Evolutionary conservation across 2,113 vertebrate genomes (phyloP).

Genomic region (Sporophila hypoxantha): DNA sequence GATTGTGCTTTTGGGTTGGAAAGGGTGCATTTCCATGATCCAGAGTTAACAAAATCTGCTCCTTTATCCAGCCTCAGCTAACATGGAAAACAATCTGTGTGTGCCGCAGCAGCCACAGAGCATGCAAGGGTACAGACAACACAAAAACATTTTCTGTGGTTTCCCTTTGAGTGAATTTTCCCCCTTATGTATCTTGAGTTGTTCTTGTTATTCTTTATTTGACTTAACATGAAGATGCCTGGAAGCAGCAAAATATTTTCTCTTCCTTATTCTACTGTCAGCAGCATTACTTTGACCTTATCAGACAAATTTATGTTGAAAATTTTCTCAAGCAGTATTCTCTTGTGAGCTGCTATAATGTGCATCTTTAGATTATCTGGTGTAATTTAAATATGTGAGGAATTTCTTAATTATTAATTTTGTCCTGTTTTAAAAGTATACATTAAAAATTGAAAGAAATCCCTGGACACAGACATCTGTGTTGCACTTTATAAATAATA

Average conservation of each 20-base stretch:
- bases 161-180: not conserved
- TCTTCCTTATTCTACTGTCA: constrained; percentile 46
- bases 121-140: not conserved
- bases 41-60: not conserved
- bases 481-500: constrained; percentile 49
- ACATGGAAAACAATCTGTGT: not conserved
- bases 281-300: constrained; percentile 60
- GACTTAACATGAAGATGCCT: constrained; percentile 51
- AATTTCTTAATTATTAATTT: constrained; percentile 56
- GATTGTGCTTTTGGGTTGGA: not conserved
- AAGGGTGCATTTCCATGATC: not conserved
- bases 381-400: constrained; percentile 9
- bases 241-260: constrained; percentile 49
- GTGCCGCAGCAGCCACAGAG: not conserved
- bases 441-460: constrained; percentile 35
- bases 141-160: not conserved
- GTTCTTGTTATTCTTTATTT: constrained; percentile 51
- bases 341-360: constrained; percentile 28
- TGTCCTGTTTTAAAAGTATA: constrained; percentile 30
- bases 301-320: constrained; percentile 59
- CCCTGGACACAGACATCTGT: constrained; percentile 8
- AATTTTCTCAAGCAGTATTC: constrained; percentile 52
- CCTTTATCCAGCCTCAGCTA: not conserved
- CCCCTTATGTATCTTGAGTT: not conserved
- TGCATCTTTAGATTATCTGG: constrained; percentile 30